Evolutionary conservation across 2,797 vertebrate genomes (phyloP).

Genomic region (Dryobates pubescens): DNA sequence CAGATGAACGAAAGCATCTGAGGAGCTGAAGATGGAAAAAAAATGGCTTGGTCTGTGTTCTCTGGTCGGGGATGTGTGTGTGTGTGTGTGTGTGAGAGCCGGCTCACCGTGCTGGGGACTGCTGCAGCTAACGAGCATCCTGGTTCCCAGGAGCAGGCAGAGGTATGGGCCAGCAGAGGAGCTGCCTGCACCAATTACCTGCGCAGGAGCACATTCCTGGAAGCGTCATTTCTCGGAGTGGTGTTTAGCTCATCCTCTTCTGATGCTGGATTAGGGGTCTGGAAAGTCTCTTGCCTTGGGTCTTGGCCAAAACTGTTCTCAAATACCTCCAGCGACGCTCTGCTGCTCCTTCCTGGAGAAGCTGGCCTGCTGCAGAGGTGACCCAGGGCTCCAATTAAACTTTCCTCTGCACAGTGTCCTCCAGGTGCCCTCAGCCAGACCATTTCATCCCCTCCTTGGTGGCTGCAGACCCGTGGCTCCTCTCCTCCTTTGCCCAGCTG

Average conservation of each 20-base stretch:
- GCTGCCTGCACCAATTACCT: constrained; percentile 21
- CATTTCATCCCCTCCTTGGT: background rate
- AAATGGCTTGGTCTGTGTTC: background rate
- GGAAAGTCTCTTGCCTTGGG: constrained; percentile 49
- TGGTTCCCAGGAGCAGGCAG: background rate
- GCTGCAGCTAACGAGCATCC: background rate
- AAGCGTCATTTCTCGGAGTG: background rate
- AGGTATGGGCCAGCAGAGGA: background rate
- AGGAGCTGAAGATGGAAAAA: background rate
- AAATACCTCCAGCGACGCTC: constrained; percentile 11
- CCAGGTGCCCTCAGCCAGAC: background rate
- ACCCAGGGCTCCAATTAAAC: background rate
- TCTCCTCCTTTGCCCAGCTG: background rate
- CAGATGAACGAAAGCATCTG: constrained; percentile 34
- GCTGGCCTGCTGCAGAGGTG: background rate
- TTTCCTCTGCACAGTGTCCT: background rate
- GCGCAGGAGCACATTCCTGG: constrained; percentile 8
- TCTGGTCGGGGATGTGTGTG: fast-evolving
- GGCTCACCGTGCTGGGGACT: background rate
- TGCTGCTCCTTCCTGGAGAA: constrained; percentile 27
- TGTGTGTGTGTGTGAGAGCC: background rate
- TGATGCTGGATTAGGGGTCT: constrained; percentile 55
- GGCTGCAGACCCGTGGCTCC: background rate
- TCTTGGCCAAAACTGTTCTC: constrained; percentile 36
- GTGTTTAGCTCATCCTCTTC: constrained; percentile 34